Base-by-base conservation (phyloP, 2,113 vertebrate species). In the Anguilla rostrata region DNA sequence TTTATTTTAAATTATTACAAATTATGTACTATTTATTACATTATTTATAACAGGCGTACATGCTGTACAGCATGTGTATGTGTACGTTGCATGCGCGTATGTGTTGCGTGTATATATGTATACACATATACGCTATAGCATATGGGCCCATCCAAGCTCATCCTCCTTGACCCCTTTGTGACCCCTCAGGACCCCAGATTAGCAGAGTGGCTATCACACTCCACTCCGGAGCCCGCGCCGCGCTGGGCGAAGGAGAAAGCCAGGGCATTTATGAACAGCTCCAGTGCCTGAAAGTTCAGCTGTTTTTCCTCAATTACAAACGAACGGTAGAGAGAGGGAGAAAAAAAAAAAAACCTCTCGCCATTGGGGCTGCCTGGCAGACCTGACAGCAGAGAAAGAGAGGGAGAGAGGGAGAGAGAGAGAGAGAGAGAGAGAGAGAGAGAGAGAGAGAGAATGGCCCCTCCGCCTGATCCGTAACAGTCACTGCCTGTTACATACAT, bases 401-500 rank as follows among this genome's bases (percentile, higher is more conserved):
- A 97, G 49, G 12, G 49, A 14, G 49, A 14, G 49, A 53, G 9
- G 2, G 49, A 53, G 49, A 53, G 49, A 14, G 43, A 46, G 49
- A 53, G 49, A 14, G 43, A 46, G 43, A 46, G 43, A 46, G 49
- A 53, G 43, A 46, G 4, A 9, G 43, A 46, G 43, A 46, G 43
- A 46, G 43, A 46, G 49, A 53, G 49, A 53, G 49, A 94, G 97
- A 95, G 95, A 97, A 97, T 97, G 96, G 98, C 97, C 97, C 96
- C 97, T 97, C 97, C 95, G 97, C 94, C 97, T 98, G 98, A 99
- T 98, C 98, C 97, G 98, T 99, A 98, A 97, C 98, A 98, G 98
- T 99, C 98, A 99, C 98, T 98, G 98, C 96, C 97, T 97, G 98
- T 99, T 99, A 99, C 97, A 98, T 98, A 99, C 98, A 99, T 99